Percentiles rank a stretch among this genome's conserved stretches.
Evolutionary conservation across 2,888 invertebrate species (phyloP).

Genomic region (Hyles lineata): DNA sequence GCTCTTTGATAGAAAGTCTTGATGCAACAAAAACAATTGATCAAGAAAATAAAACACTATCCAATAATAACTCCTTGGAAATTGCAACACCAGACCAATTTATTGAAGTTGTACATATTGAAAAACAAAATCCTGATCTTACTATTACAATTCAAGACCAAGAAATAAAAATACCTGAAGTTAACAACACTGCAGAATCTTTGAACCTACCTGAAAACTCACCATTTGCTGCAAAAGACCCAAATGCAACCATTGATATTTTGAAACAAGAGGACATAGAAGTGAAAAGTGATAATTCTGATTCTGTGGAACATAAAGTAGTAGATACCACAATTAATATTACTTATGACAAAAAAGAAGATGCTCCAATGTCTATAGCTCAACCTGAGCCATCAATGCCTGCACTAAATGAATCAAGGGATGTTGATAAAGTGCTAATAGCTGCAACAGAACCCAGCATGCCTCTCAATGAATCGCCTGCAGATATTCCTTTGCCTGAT

Average conservation of each 20-base stretch:
- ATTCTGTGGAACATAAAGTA: conserved; percentile 1
- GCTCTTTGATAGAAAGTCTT: conserved; percentile 23
- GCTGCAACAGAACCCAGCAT: no score
- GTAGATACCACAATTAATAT: not conserved
- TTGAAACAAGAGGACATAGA: not conserved
- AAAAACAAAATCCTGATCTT: not conserved
- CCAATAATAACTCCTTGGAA: not conserved
- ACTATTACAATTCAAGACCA: not conserved
- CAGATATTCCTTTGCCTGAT: conserved; percentile 61
- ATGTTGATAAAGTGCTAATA: not conserved
- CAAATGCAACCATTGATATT: not conserved
- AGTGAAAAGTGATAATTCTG: not conserved
- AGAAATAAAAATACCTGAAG: not conserved
- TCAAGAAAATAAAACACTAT: not conserved
- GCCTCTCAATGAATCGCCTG: conserved; percentile 37
- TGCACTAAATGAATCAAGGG: not conserved
- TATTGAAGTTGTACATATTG: not conserved
- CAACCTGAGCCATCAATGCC: not conserved
- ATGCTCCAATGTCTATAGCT: not conserved
- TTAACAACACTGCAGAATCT: not conserved
- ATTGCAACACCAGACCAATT: not conserved
- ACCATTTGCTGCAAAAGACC: not conserved
- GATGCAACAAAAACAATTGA: conserved; percentile 28
- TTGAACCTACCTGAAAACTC: not conserved
- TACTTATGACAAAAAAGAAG: not conserved